Evolutionary conservation across 1,140 invertebrate species (phyloP).

Genomic region (Listronotus bonariensis): DNA sequence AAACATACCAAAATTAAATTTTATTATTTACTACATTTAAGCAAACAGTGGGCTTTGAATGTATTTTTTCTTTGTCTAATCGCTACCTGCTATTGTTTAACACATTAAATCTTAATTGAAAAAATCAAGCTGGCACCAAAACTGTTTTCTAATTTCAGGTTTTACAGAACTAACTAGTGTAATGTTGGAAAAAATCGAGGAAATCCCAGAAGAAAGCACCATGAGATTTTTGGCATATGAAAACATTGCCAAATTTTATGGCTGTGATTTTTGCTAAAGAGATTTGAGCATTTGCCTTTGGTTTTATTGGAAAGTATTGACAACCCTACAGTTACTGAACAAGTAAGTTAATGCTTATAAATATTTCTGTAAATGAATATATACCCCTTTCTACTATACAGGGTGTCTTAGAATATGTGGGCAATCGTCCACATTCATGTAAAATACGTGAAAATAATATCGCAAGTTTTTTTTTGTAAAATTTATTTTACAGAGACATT

Average conservation of each 20-base stretch:
- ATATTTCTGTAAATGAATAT: neutral
- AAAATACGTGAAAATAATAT: too few species aligned
- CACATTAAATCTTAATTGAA: neutral
- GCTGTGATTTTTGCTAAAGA: conserved; percentile 32
- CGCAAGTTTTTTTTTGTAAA: too few species aligned
- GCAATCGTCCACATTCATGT: too few species aligned
- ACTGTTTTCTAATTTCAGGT: conserved; percentile 25
- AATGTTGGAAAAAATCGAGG: conserved; percentile 32
- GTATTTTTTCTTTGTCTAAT: too few species aligned
- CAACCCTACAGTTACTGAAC: conserved; percentile 23
- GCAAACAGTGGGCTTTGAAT: too few species aligned
- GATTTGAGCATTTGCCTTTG: conserved; percentile 31
- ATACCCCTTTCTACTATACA: too few species aligned
- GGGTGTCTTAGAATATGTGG: too few species aligned
- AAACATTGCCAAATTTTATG: conserved; percentile 25
- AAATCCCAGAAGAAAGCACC: conserved; percentile 22
- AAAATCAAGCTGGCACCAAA: neutral
- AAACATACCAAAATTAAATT: too few species aligned
- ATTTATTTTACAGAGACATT: too few species aligned
- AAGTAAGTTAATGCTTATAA: conserved; percentile 33
- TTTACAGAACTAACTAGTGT: conserved; percentile 22
- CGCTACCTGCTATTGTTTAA: too few species aligned
- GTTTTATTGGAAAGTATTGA: conserved; percentile 29
- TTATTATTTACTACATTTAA: too few species aligned
- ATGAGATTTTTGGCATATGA: conserved; percentile 35